Evolutionary conservation across 2,113 vertebrate genomes (phyloP).

Genomic region (Pampusana beccarii): DNA sequence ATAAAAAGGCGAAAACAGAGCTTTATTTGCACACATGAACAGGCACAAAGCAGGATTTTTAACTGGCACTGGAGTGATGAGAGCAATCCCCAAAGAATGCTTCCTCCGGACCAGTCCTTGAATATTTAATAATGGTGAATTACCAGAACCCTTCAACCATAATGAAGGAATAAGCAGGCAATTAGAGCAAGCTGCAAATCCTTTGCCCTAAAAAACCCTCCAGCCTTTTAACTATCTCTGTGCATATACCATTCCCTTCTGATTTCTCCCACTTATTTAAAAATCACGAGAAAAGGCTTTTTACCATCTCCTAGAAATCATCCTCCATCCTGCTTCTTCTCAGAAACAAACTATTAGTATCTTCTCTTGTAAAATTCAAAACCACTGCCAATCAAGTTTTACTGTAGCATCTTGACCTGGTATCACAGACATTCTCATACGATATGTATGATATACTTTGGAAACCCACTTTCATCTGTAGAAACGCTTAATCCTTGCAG

Average conservation of each 20-base stretch:
- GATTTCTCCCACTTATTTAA: slow-evolving; percentile 47
- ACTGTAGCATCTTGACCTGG: background rate
- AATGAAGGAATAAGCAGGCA: slow-evolving; percentile 79
- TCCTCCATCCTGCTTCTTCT: background rate
- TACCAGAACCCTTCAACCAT: slow-evolving; percentile 78
- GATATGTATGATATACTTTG: background rate
- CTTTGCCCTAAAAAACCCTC: slow-evolving; percentile 68
- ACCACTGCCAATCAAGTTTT: background rate
- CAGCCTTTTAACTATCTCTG: slow-evolving; percentile 17
- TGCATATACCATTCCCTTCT: background rate
- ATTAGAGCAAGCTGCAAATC: slow-evolving; percentile 81
- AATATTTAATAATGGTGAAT: slow-evolving; percentile 82
- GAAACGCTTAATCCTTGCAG: background rate
- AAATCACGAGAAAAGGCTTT: slow-evolving; percentile 23
- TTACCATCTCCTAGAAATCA: background rate
- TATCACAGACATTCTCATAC: background rate
- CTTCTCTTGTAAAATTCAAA: slow-evolving; percentile 29
- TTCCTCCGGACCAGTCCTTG: slow-evolving; percentile 72
- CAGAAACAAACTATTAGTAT: background rate
- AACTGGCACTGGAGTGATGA: slow-evolving; percentile 11
- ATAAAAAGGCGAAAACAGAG: slow-evolving; percentile 6
- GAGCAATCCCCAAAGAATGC: slow-evolving; percentile 33
- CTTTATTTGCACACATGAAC: slow-evolving; percentile 60
- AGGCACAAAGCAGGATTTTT: slow-evolving; percentile 30
- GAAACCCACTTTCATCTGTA: background rate